Conservation (phyloP, 2,113 vertebrate genomes). For the Siphamia tubifer region DNA sequence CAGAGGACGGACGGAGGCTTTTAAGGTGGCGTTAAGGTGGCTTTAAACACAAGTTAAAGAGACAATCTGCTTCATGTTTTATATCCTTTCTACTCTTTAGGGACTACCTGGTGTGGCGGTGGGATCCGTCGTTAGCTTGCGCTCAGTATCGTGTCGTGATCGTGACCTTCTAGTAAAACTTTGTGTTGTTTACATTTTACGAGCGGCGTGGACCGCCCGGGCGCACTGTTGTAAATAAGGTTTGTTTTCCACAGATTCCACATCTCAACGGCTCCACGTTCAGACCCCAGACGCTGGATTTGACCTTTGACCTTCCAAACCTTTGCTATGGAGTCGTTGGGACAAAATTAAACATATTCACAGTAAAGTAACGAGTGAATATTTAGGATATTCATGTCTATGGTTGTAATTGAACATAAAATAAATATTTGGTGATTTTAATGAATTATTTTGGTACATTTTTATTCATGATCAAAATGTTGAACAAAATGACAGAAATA, state of each 20-base stretch:
- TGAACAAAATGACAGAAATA: too few species aligned
- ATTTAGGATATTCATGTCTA: too few species aligned
- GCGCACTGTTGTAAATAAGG: constrained; percentile 71
- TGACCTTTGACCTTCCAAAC: too few species aligned
- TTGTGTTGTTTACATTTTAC: constrained; percentile 53
- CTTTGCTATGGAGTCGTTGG: too few species aligned
- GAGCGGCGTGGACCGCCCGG: constrained; percentile 39
- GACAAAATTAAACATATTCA: too few species aligned
- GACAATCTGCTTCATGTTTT: constrained; percentile 18
- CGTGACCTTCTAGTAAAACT: constrained; percentile 64
- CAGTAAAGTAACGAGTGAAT: too few species aligned
- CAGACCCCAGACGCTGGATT: neutral
- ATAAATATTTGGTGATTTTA: too few species aligned
- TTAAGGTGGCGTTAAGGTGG: neutral
- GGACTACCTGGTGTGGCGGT: too few species aligned
- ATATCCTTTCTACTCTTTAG: constrained; percentile 58
- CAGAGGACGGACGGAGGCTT: neutral
- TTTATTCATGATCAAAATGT: too few species aligned
- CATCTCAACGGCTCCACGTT: constrained; percentile 3
- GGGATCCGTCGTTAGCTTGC: constrained; percentile 38
- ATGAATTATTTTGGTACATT: neutral
- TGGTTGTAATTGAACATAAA: too few species aligned
- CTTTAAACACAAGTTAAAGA: neutral
- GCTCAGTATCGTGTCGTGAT: constrained; percentile 60
- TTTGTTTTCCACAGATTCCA: constrained; percentile 24